phyloP scores from a whole-genome alignment of 2,797 vertebrate species.

The Pseudochaenichthys georgianus region DNA sequence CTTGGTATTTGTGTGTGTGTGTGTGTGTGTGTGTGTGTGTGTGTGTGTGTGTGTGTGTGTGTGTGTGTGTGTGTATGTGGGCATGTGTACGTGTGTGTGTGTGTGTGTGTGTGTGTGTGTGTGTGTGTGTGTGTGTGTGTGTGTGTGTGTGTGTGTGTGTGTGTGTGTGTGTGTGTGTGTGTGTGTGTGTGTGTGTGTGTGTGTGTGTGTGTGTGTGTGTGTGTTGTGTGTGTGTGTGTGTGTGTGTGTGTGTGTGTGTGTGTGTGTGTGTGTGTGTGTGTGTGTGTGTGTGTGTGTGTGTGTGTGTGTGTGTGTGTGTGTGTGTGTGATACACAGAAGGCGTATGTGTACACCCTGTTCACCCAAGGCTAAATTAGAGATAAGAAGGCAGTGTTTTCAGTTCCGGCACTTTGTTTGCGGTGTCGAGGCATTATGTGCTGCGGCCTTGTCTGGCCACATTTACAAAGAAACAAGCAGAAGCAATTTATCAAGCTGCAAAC shows the following conservation, averaged over 20 bases:
- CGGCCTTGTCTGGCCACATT: conserved; percentile 62
- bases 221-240: no score
- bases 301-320: no score
- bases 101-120: not conserved
- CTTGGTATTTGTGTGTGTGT: conserved; percentile 27
- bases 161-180: conserved; percentile 9
- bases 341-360: conserved; percentile 54
- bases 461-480: conserved; percentile 62
- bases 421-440: conserved; percentile 51
- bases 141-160: not conserved
- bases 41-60: not conserved
- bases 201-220: not conserved
- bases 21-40: not conserved
- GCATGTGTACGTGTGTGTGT: not conserved
- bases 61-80: not conserved
- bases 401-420: conserved; percentile 54
- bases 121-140: conserved; percentile 6
- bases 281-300: conserved; percentile 13
- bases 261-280: not conserved
- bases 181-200: conserved; percentile 14
- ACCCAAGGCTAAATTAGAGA: conserved; percentile 66
- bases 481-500: conserved; percentile 58
- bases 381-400: conserved; percentile 47
- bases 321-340: no score
- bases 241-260: conserved; percentile 7